Conservation (phyloP, 2,113 vertebrate species). For the Pedetes capensis region DNA sequence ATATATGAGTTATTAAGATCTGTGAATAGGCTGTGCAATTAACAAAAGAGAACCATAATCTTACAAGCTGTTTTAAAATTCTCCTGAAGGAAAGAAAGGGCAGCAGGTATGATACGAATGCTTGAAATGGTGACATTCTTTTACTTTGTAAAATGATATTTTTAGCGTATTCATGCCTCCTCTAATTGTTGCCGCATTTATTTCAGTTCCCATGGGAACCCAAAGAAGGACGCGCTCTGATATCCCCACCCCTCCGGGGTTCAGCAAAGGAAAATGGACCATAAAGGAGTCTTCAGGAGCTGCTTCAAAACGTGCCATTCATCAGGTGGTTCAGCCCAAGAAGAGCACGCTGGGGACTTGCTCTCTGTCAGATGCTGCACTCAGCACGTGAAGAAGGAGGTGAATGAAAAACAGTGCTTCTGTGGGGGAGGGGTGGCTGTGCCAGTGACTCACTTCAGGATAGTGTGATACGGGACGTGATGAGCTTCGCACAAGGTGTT, state of each 20-base stretch:
- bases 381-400: not conserved
- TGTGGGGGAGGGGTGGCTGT: rapidly evolving
- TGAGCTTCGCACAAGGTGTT: not conserved
- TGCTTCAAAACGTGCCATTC: not conserved
- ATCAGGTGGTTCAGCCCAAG: too few species aligned
- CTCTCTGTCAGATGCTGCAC: too few species aligned
- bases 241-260: not conserved
- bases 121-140: constrained; percentile 49
- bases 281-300: not conserved
- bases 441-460: rapidly evolving
- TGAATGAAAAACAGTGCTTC: rapidly evolving
- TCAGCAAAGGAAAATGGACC: constrained; percentile 21
- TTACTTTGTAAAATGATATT: constrained; percentile 66
- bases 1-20: not conserved
- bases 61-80: constrained; percentile 1
- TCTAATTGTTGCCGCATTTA: constrained; percentile 67
- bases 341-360: not conserved
- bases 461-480: not conserved
- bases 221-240: constrained; percentile 19
- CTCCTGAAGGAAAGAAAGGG: constrained; percentile 29
- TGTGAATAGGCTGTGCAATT: not conserved
- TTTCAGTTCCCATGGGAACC: constrained; percentile 73
- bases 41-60: not conserved
- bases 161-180: constrained; percentile 67
- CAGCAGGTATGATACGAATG: constrained; percentile 44